phyloP scores from a whole-genome alignment of 1,140 invertebrate genomes.

The Phortica variegata region DNA sequence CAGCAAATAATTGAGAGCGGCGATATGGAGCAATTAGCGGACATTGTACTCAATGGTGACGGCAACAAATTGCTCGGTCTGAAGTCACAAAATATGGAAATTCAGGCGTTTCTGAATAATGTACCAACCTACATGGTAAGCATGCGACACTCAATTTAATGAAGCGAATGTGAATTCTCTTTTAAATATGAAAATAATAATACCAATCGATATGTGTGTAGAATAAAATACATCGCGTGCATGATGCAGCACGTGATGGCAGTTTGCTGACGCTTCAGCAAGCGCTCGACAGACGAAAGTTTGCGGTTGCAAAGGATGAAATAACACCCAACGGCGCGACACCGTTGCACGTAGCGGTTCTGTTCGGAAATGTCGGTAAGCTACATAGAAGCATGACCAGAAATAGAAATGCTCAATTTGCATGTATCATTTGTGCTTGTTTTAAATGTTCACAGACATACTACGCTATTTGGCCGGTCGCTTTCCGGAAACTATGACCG shows the following conservation, averaged over 20 bases:
- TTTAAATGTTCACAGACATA: conserved; percentile 42
- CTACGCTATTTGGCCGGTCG: conserved; percentile 68
- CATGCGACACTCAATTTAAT: conserved; percentile 3
- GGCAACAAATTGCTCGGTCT: conserved; percentile 75
- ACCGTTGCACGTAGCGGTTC: conserved; percentile 87
- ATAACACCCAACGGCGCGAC: conserved; percentile 83
- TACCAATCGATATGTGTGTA: conserved; percentile 51
- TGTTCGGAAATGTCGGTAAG: conserved; percentile 73
- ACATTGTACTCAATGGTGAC: conserved; percentile 82
- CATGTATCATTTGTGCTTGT: conserved; percentile 6
- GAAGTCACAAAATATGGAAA: conserved; percentile 73
- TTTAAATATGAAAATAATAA: no score
- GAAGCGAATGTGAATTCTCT: background rate
- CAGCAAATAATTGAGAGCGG: conserved; percentile 69
- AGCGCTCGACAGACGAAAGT: conserved; percentile 85
- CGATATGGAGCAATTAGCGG: conserved; percentile 87
- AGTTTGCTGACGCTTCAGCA: conserved; percentile 81
- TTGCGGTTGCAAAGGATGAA: conserved; percentile 81
- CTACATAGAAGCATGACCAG: no score
- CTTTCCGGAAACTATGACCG: conserved; percentile 81
- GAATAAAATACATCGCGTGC: conserved; percentile 87
- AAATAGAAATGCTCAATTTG: conserved; percentile 3
- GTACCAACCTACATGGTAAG: conserved; percentile 87
- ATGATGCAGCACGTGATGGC: conserved; percentile 82
- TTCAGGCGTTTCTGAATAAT: conserved; percentile 86